Conservation (phyloP, 2,113 vertebrate genomes). For the Siniperca knerii region DNA sequence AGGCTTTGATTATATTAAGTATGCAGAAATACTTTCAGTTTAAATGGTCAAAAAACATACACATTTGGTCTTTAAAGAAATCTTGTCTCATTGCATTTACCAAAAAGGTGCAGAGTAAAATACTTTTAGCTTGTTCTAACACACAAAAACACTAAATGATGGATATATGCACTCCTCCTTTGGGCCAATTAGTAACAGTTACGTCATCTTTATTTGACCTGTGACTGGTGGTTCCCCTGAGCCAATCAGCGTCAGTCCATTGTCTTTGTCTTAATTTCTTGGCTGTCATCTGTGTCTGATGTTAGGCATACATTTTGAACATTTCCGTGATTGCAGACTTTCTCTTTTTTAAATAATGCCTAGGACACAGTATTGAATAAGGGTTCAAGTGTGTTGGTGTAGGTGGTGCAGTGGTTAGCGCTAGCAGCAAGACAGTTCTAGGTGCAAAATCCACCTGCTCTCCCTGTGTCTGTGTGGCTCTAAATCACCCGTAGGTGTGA, state of each 20-base stretch:
- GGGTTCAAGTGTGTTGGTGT: not conserved
- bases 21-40: not conserved
- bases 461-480: not conserved
- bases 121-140: not conserved
- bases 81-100: not conserved
- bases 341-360: not conserved
- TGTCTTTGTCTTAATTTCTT: conserved; percentile 4
- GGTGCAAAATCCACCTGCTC: not conserved
- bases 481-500: not conserved
- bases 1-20: not conserved
- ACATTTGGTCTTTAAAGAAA: not conserved
- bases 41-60: not conserved
- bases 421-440: not conserved
- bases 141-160: not conserved
- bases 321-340: not conserved
- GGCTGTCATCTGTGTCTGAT: not conserved
- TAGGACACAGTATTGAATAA: not conserved
- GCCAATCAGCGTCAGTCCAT: conserved; percentile 1
- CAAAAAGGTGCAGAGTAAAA: not conserved
- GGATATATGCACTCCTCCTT: conserved; percentile 22
- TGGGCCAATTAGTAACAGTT: conserved; percentile 21
- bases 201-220: conserved; percentile 32
- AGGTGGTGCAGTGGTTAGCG: not conserved
- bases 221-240: conserved; percentile 10
- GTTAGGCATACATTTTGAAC: not conserved